Evolutionary conservation across 2,888 invertebrate genomes (phyloP), one percentile per base, ranked within the genome.

Genomic region (Coronaproctus castanopsis): DNA sequence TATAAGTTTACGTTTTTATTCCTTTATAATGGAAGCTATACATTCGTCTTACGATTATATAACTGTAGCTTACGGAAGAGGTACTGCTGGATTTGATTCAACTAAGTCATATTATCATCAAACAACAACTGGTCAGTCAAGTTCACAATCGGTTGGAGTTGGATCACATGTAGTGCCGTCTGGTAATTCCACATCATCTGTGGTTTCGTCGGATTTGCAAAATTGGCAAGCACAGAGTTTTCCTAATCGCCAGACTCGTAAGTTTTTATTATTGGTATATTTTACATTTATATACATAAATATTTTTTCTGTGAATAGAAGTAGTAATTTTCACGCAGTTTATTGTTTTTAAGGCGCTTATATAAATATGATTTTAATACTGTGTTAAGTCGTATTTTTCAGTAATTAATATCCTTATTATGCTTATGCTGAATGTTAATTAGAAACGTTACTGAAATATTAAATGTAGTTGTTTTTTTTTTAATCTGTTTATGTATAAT

Each of bases 71-170:
- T 36, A 36, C 14, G 36, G 36, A 5, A 36, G 36, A 61, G 71
- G 69, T 57, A 69, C 80, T 59, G 77, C 79, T 57, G 56, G 55
- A 24, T 85, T 86, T 76, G 87, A 86, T 76, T 83, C 87, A 18
- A 82, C 84, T 68, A 86, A 88, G 73, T 83, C 86, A 1, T 84
- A 83, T 63, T 87, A 87, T 72, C 87, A 87, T 72, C 88, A 87
- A 72, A 83, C 85, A 66, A 77, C 80, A 54, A 80, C 82, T 51
- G 78, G 80, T 36, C 36, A 36, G 14, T 36, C 36, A 36, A 14
- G 5, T 36, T 5, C 36, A 36, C 36, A 36, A 14, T 36, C 36
- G 36, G 14, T 14, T 14, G 36, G 36, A 36, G 14, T 36, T 36
- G 14, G 36, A 8, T 14, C 36, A 36, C 36, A 36, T 36, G 36